Base-by-base conservation (phyloP, 35 echinoderm and acorn worm genomes). In the Anneissia japonica region DNA sequence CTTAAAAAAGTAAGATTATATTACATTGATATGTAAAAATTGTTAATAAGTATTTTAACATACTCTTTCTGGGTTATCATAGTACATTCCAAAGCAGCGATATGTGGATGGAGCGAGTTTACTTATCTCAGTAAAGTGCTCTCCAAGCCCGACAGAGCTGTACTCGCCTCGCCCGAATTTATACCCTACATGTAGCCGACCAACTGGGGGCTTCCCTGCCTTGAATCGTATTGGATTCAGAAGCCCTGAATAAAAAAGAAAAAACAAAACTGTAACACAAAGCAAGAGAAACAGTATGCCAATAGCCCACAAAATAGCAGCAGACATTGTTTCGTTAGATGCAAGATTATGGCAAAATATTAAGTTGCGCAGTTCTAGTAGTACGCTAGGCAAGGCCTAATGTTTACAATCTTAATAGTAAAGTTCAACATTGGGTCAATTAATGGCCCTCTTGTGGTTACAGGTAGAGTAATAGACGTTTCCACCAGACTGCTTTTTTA, bases 41-140 rank as follows among this genome's bases (percentile, higher is more conserved):
- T 13, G 28, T 28, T 64, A 28, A 28, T 64, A 64, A 64, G 12
- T 64, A 64, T 64, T 28, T 14, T 78, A 78, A 13, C 55, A 81
- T 93, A 98, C 95, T 92, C 73, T 93, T 23, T 84, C 77, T 11
- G 95, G 95, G 72, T 93, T 86, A 81, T 98, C 95, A 81, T 91
- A 98, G 64, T 93, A 98, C 26, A 98, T 76, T 0, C 76, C 95
- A 83, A 93, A 82, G 30, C 76, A 76, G 10, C 92, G 80, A 23
- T 88, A 72, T 43, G 86, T 74, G 26, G 51, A 64, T 23, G 95
- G 91, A 5, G 87, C 89, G 10, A 86, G 34, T 32, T 82, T 86
- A 13, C 39, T 43, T 23, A 91, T 81, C 76, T 98, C 95, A 16
- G 87, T 89, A 36, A 93, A 98, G 32, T 93, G 72, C 32, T 89